phyloP scores from a whole-genome alignment of 1,140 invertebrate genomes.

The Ruditapes philippinarum region DNA sequence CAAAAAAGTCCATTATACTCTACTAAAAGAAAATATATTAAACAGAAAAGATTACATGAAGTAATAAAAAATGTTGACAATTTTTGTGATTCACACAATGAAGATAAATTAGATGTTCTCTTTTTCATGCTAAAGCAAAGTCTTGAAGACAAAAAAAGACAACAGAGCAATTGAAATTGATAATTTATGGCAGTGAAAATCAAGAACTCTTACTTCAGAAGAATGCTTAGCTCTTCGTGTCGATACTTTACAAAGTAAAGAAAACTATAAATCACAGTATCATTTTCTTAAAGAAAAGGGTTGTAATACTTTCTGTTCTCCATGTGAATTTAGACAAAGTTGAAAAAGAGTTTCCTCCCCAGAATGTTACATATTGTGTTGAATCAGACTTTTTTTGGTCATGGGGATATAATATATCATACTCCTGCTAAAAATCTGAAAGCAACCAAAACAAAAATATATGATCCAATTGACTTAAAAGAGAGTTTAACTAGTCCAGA shows the following conservation, averaged over 20 bases:
- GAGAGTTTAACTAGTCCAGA: not conserved
- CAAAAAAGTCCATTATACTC: not conserved
- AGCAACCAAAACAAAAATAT: not conserved
- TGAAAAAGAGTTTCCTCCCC: not conserved
- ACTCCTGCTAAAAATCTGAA: not conserved
- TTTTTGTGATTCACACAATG: not conserved
- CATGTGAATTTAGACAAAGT: not conserved
- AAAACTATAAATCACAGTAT: not conserved
- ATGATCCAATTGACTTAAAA: not conserved
- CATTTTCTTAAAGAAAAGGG: not conserved
- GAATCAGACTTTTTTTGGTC: not conserved
- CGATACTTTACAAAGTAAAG: constrained; percentile 6
- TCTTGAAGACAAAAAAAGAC: not conserved
- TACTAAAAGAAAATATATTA: not conserved
- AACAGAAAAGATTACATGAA: too few relatives aligned
- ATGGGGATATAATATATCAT: not conserved
- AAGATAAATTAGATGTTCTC: not conserved
- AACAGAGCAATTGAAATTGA: not conserved
- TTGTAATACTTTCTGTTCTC: not conserved
- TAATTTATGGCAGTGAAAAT: not conserved
- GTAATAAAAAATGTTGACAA: not conserved
- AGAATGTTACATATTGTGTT: not conserved
- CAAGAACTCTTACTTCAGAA: too few relatives aligned
- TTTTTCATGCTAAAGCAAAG: constrained; percentile 15
- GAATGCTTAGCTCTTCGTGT: not conserved